Base-by-base conservation (phyloP, 2,888 invertebrate genomes). In the Carpatolechia fugitivella region DNA sequence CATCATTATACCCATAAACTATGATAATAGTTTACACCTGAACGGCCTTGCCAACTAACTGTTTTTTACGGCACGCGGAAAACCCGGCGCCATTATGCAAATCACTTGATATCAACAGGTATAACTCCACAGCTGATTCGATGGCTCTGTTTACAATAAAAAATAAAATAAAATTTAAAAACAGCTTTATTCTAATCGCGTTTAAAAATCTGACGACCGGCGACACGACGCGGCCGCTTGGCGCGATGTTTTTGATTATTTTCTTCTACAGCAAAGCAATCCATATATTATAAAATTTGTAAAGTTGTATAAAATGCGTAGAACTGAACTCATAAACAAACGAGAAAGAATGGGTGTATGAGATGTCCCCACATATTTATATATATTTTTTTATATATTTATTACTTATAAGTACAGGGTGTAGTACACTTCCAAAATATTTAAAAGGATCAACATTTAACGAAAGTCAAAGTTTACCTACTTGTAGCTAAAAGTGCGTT, bases 21-120 rank as follows among this genome's bases (percentile, higher is more conserved):
- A 52, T 55, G 44, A 50, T 24, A 50, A 38, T 38, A 50, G 35
- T 50, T 53, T 49, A 57, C 57, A 57, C 55, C 55, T 56, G 48
- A 60, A 59, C 69, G 74, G 69, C 76, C 76, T 76, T 74, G 74
- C 63, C 61, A 64, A 54, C 65, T 75, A 75, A 75, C 76, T 74
- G 75, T 75, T 73, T 64, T 68, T 63, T 62, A 60, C 63, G 57
- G 56, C 57, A 60, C 54, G 61, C 63, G 66, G 61, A 66, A 66
- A 64, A 69, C 66, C 69, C 66, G 64, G 61, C 65, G 61, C 62
- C 56, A 64, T 66, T 66, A 70, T 68, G 66, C 64, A 66, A 71
- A 70, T 62, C 56, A 61, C 49, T 48, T 57, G 36, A 40, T 56
- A 61, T 29, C 24, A 10, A 29, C 29, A 41, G 11, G n/a, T 41